Percentiles rank a stretch among this genome's conserved stretches.
Conservation (phyloP, 2,113 vertebrate species). For the Entomyzon cyanotis region DNA sequence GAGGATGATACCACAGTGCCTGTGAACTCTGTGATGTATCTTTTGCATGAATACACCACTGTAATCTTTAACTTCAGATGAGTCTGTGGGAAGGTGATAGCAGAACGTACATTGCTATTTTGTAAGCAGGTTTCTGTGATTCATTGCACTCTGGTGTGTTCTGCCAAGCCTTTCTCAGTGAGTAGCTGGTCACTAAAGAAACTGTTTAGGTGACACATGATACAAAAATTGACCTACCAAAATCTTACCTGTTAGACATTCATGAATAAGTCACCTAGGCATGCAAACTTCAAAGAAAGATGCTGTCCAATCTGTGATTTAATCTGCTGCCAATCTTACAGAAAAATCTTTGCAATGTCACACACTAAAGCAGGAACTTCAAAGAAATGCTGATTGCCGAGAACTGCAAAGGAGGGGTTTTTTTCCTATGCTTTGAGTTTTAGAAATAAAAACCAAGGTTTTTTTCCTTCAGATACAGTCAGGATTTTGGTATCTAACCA, state of each 20-base stretch:
- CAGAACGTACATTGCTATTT: not conserved
- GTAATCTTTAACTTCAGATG: not conserved
- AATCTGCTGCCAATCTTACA: slow-evolving; percentile 7
- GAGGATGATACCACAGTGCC: not conserved
- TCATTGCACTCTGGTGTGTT: not conserved
- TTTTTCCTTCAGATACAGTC: not conserved
- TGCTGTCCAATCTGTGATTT: slow-evolving; percentile 17
- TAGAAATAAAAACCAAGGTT: not conserved
- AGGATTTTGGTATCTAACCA: not conserved
- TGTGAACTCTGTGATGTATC: not conserved
- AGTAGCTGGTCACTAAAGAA: not conserved
- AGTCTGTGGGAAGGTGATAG: slow-evolving; percentile 3
- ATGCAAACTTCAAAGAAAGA: slow-evolving; percentile 26
- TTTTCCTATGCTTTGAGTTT: not conserved
- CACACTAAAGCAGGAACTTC: slow-evolving; percentile 14
- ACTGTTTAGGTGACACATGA: not conserved
- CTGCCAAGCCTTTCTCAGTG: not conserved
- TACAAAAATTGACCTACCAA: not conserved
- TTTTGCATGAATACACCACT: not conserved
- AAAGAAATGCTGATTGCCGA: slow-evolving; percentile 4
- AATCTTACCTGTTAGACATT: not conserved
- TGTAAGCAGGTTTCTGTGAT: not conserved
- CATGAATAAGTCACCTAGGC: not conserved
- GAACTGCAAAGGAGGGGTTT: not conserved
- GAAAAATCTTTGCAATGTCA: slow-evolving; percentile 16